phyloP scores from a whole-genome alignment of 1,140 invertebrate species.

The Leptestheria dahalacensis region DNA sequence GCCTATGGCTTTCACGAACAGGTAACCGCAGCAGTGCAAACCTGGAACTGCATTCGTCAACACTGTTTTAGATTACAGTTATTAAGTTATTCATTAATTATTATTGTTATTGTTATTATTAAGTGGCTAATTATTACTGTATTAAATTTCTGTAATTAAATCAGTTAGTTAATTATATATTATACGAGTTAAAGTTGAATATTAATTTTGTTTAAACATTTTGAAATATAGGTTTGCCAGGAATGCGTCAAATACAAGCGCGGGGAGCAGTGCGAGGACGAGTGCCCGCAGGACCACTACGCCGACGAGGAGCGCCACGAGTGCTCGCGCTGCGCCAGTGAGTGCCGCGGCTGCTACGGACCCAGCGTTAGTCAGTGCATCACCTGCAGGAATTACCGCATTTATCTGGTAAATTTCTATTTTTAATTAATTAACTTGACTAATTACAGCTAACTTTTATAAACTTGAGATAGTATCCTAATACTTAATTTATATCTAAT shows the following conservation, averaged over 20 bases:
- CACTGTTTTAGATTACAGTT: too few relatives aligned
- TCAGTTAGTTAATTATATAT: too few relatives aligned
- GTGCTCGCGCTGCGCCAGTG: constrained; percentile 59
- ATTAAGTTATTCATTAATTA: too few relatives aligned
- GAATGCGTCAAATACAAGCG: constrained; percentile 69
- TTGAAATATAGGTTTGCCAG: constrained; percentile 39
- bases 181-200: too few relatives aligned
- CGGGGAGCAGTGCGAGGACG: constrained; percentile 77
- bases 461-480: too few relatives aligned
- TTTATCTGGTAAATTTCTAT: background rate
- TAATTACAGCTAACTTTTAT: background rate
- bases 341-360: constrained; percentile 72
- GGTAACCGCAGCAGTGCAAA: too few relatives aligned
- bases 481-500: background rate
- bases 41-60: too few relatives aligned
- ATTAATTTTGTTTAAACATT: background rate
- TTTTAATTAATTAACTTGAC: too few relatives aligned
- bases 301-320: constrained; percentile 45
- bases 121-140: too few relatives aligned
- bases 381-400: constrained; percentile 68
- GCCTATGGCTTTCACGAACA: constrained; percentile 69
- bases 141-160: too few relatives aligned
- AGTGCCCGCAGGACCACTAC: constrained; percentile 71
- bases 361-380: constrained; percentile 58
- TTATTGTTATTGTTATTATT: too few relatives aligned